Percentiles rank a stretch among this genome's conserved stretches.
phyloP scores from a whole-genome alignment of 2,797 vertebrate genomes.

The Podarcis siculus region DNA sequence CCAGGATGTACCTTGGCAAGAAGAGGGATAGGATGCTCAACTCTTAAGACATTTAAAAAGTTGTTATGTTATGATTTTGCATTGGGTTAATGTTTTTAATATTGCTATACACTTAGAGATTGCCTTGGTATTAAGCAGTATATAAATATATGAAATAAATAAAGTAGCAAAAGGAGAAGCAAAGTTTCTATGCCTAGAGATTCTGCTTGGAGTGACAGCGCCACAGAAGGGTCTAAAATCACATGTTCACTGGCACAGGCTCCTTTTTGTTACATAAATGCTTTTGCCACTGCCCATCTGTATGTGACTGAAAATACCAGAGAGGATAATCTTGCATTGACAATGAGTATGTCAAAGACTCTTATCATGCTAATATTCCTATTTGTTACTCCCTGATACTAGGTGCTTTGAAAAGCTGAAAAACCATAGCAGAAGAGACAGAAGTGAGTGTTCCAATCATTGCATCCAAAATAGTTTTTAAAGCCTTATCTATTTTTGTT shows the following conservation, averaged over 20 bases:
- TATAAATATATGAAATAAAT: too few species aligned
- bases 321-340: not conserved
- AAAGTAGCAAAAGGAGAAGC: too few species aligned
- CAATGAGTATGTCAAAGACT: not conserved
- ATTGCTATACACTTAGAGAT: too few species aligned
- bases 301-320: not conserved
- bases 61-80: too few species aligned
- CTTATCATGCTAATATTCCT: not conserved
- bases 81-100: too few species aligned
- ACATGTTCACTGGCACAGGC: not conserved
- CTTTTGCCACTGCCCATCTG: not conserved
- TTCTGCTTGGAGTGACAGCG: not conserved
- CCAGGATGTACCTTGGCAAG: too few species aligned
- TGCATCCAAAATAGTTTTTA: conserved; percentile 23
- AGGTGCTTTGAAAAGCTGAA: not conserved
- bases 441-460: conserved; percentile 19
- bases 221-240: not conserved
- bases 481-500: conserved; percentile 24
- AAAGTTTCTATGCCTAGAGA: not conserved
- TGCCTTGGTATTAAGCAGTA: too few species aligned
- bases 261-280: not conserved
- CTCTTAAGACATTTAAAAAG: too few species aligned
- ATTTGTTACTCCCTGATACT: not conserved
- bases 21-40: too few species aligned
- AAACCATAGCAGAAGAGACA: not conserved